A percentile compares a stretch with the other conserved stretches of the same genome.
Evolutionary conservation across 2,113 vertebrate genomes (phyloP).

Genomic region (Etheostoma cragini): DNA sequence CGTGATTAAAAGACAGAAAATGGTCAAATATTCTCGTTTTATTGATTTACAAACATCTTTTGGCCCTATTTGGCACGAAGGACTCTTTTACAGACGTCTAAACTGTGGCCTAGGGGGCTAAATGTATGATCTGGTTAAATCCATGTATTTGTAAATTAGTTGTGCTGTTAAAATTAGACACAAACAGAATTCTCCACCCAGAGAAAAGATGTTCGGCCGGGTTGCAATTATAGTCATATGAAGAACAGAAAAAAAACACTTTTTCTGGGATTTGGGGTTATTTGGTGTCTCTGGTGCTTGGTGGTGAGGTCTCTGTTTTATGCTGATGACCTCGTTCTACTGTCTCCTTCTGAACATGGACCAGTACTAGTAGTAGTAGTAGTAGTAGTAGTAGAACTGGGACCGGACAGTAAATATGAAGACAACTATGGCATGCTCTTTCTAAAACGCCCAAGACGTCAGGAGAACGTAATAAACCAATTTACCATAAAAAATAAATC

Average conservation of each 20-base stretch:
- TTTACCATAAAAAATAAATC: not conserved
- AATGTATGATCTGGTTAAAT: not conserved
- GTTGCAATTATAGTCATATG: no score
- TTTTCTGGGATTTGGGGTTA: no score
- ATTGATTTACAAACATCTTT: not conserved
- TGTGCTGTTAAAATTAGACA: not conserved
- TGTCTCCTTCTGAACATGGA: not conserved
- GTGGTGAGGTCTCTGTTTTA: not conserved
- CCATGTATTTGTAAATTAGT: not conserved
- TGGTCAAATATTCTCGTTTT: no score
- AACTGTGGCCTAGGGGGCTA: not conserved
- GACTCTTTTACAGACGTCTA: not conserved
- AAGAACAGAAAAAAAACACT: no score
- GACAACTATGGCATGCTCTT: not conserved
- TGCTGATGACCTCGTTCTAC: not conserved
- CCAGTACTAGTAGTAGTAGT: not conserved
- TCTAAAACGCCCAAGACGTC: not conserved
- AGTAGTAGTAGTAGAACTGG: not conserved
- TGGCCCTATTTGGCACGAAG: not conserved
- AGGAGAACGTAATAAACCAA: not conserved
- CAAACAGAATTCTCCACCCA: not conserved
- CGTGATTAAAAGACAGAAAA: not conserved
- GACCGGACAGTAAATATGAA: not conserved
- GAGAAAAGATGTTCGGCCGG: not conserved
- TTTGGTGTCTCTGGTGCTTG: no score